Percentiles rank a stretch among this genome's conserved stretches.
Evolutionary conservation across 2,888 invertebrate genomes (phyloP).

Genomic region (Blastobasis lacticolella): DNA sequence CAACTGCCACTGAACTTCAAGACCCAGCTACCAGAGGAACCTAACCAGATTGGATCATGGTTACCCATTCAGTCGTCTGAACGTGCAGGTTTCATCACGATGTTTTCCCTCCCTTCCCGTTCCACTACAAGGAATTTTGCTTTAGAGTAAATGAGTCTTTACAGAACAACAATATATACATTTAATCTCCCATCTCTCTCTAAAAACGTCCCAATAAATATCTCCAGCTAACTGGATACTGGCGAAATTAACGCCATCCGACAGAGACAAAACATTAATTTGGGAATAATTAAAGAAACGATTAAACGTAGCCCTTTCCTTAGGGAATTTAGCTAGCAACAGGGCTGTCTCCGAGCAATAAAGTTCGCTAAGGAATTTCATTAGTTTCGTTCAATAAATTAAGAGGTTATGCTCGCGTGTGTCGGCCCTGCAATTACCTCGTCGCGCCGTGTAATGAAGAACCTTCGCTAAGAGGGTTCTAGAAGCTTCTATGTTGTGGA

Average conservation of each 20-base stretch:
- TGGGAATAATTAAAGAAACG: slow-evolving; percentile 69
- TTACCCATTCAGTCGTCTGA: too few relatives aligned
- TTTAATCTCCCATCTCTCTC: too few relatives aligned
- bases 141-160: too few relatives aligned
- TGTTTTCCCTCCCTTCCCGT: too few relatives aligned
- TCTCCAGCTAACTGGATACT: slow-evolving; percentile 17
- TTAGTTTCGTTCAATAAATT: slow-evolving; percentile 74
- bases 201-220: slow-evolving; percentile 20
- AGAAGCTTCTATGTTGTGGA: slow-evolving; percentile 11
- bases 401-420: slow-evolving; percentile 73
- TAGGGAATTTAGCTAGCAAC: slow-evolving; percentile 55
- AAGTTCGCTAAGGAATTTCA: slow-evolving; percentile 71
- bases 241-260: slow-evolving; percentile 36
- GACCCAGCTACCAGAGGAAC: too few relatives aligned
- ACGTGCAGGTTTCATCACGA: too few relatives aligned
- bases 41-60: too few relatives aligned
- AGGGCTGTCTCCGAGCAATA: slow-evolving; percentile 68
- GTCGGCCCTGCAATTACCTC: slow-evolving; percentile 71
- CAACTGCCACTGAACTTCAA: too few relatives aligned
- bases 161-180: too few relatives aligned
- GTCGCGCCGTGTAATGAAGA: slow-evolving; percentile 66
- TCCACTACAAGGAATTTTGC: too few relatives aligned
- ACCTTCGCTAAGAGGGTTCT: slow-evolving; percentile 36
- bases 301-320: slow-evolving; percentile 48
- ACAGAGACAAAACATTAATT: slow-evolving; percentile 53